Conservation (phyloP, 2,888 invertebrate genomes). For the Rhimphoctona megacephalus region DNA sequence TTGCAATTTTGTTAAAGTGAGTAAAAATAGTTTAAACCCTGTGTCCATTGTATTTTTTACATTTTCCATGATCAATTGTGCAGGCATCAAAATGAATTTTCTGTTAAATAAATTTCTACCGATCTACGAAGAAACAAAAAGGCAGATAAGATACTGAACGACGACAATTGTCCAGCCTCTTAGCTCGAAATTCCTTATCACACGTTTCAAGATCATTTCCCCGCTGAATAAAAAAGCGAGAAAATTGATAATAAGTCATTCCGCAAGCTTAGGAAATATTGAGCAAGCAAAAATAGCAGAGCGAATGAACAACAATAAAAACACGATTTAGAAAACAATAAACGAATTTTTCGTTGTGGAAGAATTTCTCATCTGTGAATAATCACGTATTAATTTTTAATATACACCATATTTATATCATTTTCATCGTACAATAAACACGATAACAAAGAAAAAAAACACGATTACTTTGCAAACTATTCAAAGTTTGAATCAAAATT, state of each 20-base stretch:
- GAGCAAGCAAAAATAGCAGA: not conserved
- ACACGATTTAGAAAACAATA: not conserved
- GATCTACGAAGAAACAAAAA: not conserved
- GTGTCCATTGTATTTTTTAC: not conserved
- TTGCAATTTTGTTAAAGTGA: too few relatives aligned
- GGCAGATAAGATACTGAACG: slow-evolving; percentile 17
- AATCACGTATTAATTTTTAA: not conserved
- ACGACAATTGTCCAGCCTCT: not conserved
- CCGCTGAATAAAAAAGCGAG: not conserved
- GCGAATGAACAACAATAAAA: not conserved
- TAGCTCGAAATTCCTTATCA: not conserved
- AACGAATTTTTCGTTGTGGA: not conserved
- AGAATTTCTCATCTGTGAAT: slow-evolving; percentile 24
- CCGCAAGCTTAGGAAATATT: not conserved
- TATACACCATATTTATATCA: too few relatives aligned
- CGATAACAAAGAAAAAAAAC: slow-evolving; percentile 43
- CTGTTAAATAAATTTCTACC: not conserved
- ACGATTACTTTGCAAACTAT: not conserved
- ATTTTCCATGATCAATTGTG: not conserved
- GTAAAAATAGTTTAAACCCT: too few relatives aligned
- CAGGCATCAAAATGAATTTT: not conserved
- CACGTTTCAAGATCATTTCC: not conserved
- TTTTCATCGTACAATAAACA: slow-evolving; percentile 8
- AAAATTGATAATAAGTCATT: not conserved
- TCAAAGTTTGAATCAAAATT: not conserved